These are phyloP conservation scores for Zosterops japonicus DNA, from an alignment of 2,113 vertebrate genomes.

Conservation along the genomic window DNA sequence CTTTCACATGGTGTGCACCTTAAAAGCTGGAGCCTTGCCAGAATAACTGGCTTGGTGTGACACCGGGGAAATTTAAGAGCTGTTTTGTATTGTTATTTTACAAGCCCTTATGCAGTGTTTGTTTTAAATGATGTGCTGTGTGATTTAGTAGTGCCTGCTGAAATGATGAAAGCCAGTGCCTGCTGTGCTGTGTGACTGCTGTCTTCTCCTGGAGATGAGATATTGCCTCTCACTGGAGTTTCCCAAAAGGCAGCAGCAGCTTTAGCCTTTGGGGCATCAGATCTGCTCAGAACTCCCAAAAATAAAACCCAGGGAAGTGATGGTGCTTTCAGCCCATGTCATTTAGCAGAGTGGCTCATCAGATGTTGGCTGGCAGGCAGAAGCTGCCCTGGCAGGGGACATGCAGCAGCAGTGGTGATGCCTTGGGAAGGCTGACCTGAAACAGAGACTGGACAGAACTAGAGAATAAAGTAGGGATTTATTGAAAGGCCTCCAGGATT, in stretches of 20 bases:
- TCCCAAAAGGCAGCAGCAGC: not conserved
- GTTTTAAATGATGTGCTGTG: conserved; percentile 52
- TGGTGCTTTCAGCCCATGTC: not conserved
- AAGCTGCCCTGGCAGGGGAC: not conserved
- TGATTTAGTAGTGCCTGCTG: conserved; percentile 42
- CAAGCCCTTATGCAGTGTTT: conserved; percentile 37
- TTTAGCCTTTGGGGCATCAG: not conserved
- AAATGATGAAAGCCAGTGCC: conserved; percentile 1
- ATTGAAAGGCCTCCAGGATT: not conserved
- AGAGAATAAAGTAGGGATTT: not conserved
- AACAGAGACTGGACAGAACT: not conserved
- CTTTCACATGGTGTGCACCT: not conserved
- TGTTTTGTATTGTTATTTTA: conserved; percentile 44
- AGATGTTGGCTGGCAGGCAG: not conserved
- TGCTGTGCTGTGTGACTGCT: not conserved
- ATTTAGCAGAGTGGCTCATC: not conserved
- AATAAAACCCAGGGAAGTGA: not conserved
- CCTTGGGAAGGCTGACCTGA: not conserved
- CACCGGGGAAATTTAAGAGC: conserved; percentile 21
- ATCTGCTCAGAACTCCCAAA: not conserved
- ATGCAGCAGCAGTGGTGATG: not conserved
- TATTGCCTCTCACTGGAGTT: not conserved
- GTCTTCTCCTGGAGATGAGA: not conserved
- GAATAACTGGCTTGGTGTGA: not conserved
- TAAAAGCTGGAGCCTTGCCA: not conserved